Evolutionary conservation across 2,113 vertebrate genomes (phyloP).

Genomic region (Forbesichthys agassizii): DNA sequence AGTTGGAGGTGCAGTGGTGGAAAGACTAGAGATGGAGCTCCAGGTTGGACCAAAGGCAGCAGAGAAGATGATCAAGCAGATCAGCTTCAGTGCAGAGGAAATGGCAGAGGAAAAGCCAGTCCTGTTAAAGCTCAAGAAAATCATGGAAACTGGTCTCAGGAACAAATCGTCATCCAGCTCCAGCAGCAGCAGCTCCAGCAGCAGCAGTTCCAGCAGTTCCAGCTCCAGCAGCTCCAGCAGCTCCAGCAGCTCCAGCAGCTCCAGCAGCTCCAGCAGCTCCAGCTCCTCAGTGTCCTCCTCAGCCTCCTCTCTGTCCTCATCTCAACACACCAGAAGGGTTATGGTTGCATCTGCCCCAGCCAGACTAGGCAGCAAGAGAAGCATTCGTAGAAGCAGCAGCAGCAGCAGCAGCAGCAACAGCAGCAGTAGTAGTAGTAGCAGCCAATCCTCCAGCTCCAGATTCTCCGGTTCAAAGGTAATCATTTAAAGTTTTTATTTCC

Average conservation of each 20-base stretch:
- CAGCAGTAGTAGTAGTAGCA: constrained; percentile 19
- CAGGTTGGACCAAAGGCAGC: constrained; percentile 76
- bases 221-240: constrained; percentile 18
- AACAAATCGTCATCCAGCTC: constrained; percentile 46
- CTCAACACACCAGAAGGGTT: constrained; percentile 12
- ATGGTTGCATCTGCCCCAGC: background rate
- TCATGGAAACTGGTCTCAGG: constrained; percentile 56
- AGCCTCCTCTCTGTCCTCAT: constrained; percentile 40
- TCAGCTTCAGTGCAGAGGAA: constrained; percentile 55
- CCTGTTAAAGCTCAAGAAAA: constrained; percentile 76
- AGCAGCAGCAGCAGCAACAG: constrained; percentile 19
- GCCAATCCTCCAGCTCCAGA: constrained; percentile 34
- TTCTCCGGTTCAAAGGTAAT: constrained; percentile 50
- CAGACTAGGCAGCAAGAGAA: background rate
- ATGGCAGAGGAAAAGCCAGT: constrained; percentile 38
- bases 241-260: background rate
- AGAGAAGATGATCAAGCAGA: constrained; percentile 72
- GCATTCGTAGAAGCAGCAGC: background rate
- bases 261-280: background rate
- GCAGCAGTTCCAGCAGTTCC: constrained; percentile 15
- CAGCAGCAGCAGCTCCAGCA: constrained; percentile 38
- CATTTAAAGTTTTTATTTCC: background rate
- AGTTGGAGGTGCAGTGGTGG: constrained; percentile 69
- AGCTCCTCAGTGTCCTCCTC: constrained; percentile 30
- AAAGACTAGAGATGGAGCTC: constrained; percentile 80